A percentile compares a stretch with the other conserved stretches of the same genome.
Evolutionary conservation across 2,888 invertebrate species (phyloP).

Genomic region (Ophonus ardosiacus): DNA sequence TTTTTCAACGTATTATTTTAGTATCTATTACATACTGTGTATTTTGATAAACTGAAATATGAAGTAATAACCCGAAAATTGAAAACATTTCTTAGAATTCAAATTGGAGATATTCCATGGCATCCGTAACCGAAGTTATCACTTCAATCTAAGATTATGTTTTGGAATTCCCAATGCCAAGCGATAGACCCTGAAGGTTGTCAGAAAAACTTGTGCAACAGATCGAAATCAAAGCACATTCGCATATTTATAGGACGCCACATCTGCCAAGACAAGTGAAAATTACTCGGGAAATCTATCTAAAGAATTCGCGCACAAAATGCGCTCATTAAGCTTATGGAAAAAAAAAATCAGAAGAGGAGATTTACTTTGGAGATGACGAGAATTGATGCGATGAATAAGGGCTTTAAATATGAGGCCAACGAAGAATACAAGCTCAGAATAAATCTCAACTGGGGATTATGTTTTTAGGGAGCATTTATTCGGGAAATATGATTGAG

Average conservation of each 20-base stretch:
- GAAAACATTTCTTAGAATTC: background rate
- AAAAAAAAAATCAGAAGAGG: background rate
- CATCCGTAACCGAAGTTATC: background rate
- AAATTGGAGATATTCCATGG: slow-evolving; percentile 18
- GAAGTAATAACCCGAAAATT: slow-evolving; percentile 14
- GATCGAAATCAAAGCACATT: slow-evolving; percentile 4
- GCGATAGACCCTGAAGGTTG: background rate
- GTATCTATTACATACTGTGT: too few species aligned
- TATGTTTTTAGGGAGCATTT: background rate
- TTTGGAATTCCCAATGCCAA: slow-evolving; percentile 24
- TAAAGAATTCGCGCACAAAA: background rate
- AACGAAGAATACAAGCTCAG: background rate
- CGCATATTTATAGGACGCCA: background rate
- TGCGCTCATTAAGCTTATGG: background rate
- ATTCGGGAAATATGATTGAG: background rate
- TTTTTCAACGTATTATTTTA: too few species aligned
- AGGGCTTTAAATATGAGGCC: background rate
- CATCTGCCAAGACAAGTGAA: slow-evolving; percentile 8
- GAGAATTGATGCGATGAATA: slow-evolving; percentile 12
- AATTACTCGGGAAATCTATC: slow-evolving; percentile 1
- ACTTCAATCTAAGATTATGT: slow-evolving; percentile 4
- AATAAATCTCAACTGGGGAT: background rate
- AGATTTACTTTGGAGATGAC: background rate
- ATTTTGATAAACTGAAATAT: background rate
- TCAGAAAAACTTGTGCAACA: background rate